These are phyloP conservation scores for Polypterus bichir DNA, from an alignment of 2,113 vertebrate genomes.

Conservation along the genomic window DNA sequence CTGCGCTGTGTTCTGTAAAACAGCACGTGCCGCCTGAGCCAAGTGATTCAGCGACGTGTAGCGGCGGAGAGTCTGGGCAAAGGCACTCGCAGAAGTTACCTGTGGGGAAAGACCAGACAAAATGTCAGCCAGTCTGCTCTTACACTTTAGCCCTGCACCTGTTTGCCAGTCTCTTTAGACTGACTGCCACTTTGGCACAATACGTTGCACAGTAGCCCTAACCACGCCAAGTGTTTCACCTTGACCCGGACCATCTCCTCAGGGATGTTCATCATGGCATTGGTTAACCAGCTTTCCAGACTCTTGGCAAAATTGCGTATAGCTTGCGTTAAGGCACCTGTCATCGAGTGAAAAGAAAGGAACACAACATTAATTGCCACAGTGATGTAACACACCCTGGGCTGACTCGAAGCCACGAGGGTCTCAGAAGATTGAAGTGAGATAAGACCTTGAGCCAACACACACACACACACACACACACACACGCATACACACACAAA, in stretches of 20 bases:
- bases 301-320: constrained; percentile 89
- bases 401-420: too few relatives aligned
- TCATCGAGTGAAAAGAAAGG: neutral
- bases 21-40: constrained; percentile 73
- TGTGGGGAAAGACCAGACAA: constrained; percentile 19
- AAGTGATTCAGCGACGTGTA: constrained; percentile 81
- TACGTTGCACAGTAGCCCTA: too few relatives aligned
- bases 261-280: constrained; percentile 83
- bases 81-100: constrained; percentile 72
- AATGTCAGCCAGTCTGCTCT: too few relatives aligned
- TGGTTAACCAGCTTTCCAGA: constrained; percentile 78
- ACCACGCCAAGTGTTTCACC: constrained; percentile 36
- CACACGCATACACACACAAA: too few relatives aligned
- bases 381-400: too few relatives aligned
- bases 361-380: neutral
- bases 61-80: constrained; percentile 75
- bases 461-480: too few relatives aligned
- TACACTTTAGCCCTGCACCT: too few relatives aligned
- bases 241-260: constrained; percentile 85
- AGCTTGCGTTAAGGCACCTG: constrained; percentile 92
- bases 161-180: too few relatives aligned
- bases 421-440: too few relatives aligned
- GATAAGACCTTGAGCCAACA: too few relatives aligned
- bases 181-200: too few relatives aligned
- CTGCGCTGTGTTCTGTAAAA: constrained; percentile 77